These are phyloP conservation scores for Thunnus maccoyii DNA, from an alignment of 2,113 vertebrate species.

Conservation along the genomic window DNA sequence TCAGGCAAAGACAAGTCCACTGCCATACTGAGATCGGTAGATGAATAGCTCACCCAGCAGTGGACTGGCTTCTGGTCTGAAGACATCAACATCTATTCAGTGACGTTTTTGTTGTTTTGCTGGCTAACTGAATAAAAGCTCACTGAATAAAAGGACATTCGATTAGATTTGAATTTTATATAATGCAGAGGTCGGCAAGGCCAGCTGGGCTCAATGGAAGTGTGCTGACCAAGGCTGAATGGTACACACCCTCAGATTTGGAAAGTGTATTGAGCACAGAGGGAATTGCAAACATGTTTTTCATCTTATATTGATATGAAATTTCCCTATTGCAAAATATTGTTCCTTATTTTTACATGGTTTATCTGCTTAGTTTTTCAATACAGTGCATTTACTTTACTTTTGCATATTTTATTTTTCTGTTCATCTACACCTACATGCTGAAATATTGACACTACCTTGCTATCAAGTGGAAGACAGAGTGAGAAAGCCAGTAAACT, in stretches of 20 bases:
- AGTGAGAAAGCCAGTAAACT: too few relatives aligned
- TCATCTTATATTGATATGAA: neutral
- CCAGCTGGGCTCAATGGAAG: neutral
- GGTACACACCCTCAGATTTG: neutral
- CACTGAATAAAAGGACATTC: neutral
- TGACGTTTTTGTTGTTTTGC: neutral
- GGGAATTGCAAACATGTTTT: neutral
- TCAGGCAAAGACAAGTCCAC: slow-evolving; percentile 39
- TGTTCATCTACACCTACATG: neutral
- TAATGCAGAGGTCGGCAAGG: neutral
- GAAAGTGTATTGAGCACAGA: neutral
- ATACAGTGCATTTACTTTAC: too few relatives aligned
- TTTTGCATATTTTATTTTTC: neutral
- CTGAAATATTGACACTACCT: too few relatives aligned
- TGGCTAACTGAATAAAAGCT: neutral
- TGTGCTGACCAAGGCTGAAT: neutral
- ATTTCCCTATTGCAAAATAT: slow-evolving; percentile 2
- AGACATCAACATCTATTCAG: slow-evolving; percentile 29
- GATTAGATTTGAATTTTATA: slow-evolving; percentile 6
- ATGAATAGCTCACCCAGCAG: slow-evolving; percentile 39
- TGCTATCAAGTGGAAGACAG: too few relatives aligned
- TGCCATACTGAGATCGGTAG: slow-evolving; percentile 26
- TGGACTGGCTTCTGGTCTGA: slow-evolving; percentile 24
- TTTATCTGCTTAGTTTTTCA: neutral
- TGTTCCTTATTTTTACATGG: neutral